Conservation (phyloP, 2,113 vertebrate species). For the Emydocephalus ijimae region DNA sequence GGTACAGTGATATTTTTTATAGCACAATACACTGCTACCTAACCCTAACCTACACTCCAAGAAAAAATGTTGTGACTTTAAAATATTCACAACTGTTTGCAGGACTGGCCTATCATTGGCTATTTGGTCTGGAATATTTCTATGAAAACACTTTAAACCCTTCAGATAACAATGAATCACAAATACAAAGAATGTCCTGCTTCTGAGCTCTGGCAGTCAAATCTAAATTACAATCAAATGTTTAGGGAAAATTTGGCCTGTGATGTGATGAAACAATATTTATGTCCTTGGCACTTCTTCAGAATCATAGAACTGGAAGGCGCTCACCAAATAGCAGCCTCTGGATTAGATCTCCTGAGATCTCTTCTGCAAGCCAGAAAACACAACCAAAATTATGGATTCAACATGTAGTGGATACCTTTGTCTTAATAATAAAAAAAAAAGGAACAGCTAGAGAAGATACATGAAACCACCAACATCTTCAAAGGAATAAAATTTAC, state of each 20-base stretch:
- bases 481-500: too few relatives aligned
- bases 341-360: background rate
- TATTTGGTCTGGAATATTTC: background rate
- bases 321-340: background rate
- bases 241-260: background rate
- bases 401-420: too few relatives aligned
- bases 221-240: background rate
- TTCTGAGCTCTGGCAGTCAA: background rate
- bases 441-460: too few relatives aligned
- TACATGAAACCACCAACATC: too few relatives aligned
- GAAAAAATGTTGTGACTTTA: background rate
- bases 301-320: background rate
- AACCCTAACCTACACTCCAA: background rate
- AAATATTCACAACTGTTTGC: background rate
- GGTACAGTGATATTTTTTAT: constrained; percentile 16
- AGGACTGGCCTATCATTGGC: background rate
- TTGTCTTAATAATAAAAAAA: too few relatives aligned
- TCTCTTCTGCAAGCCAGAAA: background rate
- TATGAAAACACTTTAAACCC: background rate
- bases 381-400: background rate
- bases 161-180: background rate
- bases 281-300: background rate
- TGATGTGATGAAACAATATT: background rate
- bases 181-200: background rate
- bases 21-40: background rate